Conservation (phyloP, 2,797 vertebrate species). For the Pangasius krempfi region DNA sequence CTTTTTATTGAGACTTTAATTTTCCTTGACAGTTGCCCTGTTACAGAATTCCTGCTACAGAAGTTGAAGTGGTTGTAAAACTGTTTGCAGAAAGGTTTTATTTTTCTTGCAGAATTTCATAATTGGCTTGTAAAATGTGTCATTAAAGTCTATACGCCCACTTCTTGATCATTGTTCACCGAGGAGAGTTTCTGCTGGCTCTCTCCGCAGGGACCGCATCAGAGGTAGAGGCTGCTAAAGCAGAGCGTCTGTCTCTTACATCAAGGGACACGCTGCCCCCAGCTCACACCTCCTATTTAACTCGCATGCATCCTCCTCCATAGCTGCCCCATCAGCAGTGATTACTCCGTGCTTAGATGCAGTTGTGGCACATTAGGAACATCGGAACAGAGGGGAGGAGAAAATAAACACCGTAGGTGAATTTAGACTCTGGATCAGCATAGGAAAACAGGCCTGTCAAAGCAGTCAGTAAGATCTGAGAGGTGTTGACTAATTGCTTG, state of each 20-base stretch:
- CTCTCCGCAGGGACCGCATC: conserved; percentile 32
- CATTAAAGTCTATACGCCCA: conserved; percentile 50
- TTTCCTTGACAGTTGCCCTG: conserved; percentile 20
- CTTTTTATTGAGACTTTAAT: conserved; percentile 33
- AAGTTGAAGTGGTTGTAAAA: conserved; percentile 48
- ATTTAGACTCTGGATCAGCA: conserved; percentile 57
- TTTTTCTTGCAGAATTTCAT: conserved; percentile 48
- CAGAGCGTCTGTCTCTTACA: conserved; percentile 30
- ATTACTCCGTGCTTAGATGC: conserved; percentile 58
- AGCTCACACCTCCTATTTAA: conserved; percentile 53
- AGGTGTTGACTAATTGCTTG: conserved; percentile 94
- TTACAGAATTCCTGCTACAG: background rate
- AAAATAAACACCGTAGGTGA: conserved; percentile 59
- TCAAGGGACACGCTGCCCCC: conserved; percentile 40
- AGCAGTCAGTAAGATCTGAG: conserved; percentile 84
- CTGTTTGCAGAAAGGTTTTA: conserved; percentile 40
- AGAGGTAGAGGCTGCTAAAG: conserved; percentile 29
- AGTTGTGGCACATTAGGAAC: conserved; percentile 55
- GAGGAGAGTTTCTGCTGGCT: conserved; percentile 31
- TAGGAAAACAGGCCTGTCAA: conserved; percentile 65
- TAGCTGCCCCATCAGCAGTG: conserved; percentile 55
- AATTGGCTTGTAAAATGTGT: conserved; percentile 57
- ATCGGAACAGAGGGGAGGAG: conserved; percentile 47
- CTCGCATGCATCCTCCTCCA: conserved; percentile 49
- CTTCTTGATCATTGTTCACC: conserved; percentile 40